Base-by-base conservation (phyloP, 2,888 invertebrate genomes). In the Tanaodytes sp. region DNA sequence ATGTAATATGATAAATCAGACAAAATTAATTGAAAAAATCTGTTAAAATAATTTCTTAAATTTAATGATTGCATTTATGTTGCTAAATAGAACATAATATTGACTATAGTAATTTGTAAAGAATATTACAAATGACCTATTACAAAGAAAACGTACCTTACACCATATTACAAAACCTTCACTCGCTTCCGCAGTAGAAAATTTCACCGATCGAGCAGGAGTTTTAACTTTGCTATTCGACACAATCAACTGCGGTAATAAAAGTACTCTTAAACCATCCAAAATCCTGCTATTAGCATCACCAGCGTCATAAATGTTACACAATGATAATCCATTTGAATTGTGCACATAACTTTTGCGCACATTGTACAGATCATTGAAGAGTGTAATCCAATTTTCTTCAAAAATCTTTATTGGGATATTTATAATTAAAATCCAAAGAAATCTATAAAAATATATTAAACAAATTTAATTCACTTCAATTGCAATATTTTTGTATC, bases 81-180 rank as follows among this genome's bases (percentile, higher is more conserved):
- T n/a, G n/a, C n/a, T n/a, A n/a, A n/a, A n/a, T n/a, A n/a, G n/a
- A n/a, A n/a, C n/a, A n/a, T n/a, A n/a, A n/a, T n/a, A n/a, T n/a
- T n/a, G n/a, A n/a, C n/a, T n/a, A n/a, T n/a, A n/a, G n/a, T n/a
- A n/a, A n/a, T n/a, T n/a, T n/a, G n/a, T n/a, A n/a, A n/a, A n/a
- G n/a, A n/a, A n/a, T n/a, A n/a, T n/a, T n/a, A n/a, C n/a, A n/a
- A n/a, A n/a, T n/a, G n/a, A n/a, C n/a, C n/a, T n/a, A 39, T 39
- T 39, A 14, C 4, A 39, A 6, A 42, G 19, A 42, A n/a, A 19
- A 31, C 36, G 1, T 12, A 57, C 57, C 23, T 57, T 57, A 16
- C 42, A 36, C 36, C 42, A 45, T 33, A 57, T 27, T n/a, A 57
- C 15, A 5, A 57, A 57, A 8, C 37, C 57, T 12, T 57, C 15